A percentile compares a stretch with the other conserved stretches of the same genome.
Conservation (phyloP, 2,113 vertebrate species). For the Istiophorus platypterus region DNA sequence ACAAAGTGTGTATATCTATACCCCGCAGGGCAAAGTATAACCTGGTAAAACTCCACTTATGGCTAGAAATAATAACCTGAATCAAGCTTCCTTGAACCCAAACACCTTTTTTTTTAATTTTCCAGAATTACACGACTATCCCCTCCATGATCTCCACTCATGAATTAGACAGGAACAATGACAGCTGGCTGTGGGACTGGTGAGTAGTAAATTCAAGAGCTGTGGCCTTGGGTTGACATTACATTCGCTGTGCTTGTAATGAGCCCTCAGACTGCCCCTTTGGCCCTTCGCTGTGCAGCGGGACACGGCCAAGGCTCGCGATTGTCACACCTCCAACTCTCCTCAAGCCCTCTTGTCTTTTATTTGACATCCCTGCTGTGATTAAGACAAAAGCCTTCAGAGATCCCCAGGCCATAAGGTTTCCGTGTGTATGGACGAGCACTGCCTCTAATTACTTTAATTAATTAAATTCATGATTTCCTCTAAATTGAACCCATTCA, state of each 20-base stretch:
- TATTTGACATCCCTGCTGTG: slow-evolving; percentile 73
- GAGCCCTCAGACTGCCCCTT: slow-evolving; percentile 70
- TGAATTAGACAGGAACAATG: slow-evolving; percentile 74
- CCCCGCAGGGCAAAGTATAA: background rate
- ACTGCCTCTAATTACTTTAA: slow-evolving; percentile 82
- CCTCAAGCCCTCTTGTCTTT: slow-evolving; percentile 70
- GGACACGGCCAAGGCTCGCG: slow-evolving; percentile 28
- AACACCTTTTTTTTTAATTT: slow-evolving; percentile 15
- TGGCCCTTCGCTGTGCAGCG: slow-evolving; percentile 46
- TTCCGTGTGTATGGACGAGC: slow-evolving; percentile 64
- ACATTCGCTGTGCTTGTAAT: slow-evolving; percentile 75
- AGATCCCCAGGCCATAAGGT: slow-evolving; percentile 72
- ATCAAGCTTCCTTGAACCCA: slow-evolving; percentile 19
- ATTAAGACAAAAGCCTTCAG: slow-evolving; percentile 82
- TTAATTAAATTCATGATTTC: slow-evolving; percentile 85
- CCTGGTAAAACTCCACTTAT: background rate
- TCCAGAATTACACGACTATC: slow-evolving; percentile 47
- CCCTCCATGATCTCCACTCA: slow-evolving; percentile 53
- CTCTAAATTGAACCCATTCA: slow-evolving; percentile 84
- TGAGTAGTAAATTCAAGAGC: slow-evolving; percentile 69
- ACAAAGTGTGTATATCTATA: background rate
- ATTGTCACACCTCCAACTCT: slow-evolving; percentile 73
- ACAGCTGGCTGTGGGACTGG: slow-evolving; percentile 67
- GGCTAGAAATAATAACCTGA: background rate
- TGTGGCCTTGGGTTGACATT: slow-evolving; percentile 80